These are phyloP conservation scores for Drosophila nigritarsus DNA, from an alignment of 2,888 invertebrate genomes.

Conservation along the genomic window DNA sequence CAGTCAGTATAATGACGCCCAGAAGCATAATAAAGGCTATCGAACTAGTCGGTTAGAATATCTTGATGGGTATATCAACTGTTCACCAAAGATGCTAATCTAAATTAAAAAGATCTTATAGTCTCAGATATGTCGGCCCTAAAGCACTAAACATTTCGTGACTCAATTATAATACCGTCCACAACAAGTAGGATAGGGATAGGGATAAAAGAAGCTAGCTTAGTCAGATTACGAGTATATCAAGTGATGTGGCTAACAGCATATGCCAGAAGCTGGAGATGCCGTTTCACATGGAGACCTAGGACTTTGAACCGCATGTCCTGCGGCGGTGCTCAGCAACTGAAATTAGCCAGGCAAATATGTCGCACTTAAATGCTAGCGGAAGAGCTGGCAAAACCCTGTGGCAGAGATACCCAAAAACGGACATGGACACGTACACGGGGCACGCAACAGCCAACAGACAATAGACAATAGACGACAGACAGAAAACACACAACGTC, in stretches of 20 bases:
- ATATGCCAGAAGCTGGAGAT: slow-evolving; percentile 5
- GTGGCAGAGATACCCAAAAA: slow-evolving; percentile 47
- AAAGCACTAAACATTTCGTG: slow-evolving; percentile 1
- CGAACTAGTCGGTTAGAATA: background rate
- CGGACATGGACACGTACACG: slow-evolving; percentile 40
- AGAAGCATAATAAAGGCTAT: background rate
- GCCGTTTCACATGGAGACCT: slow-evolving; percentile 25
- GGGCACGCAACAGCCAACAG: background rate
- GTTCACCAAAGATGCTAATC: background rate
- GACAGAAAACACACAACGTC: slow-evolving; percentile 24
- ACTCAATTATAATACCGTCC: background rate
- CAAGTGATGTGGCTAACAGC: slow-evolving; percentile 25
- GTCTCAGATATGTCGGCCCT: background rate
- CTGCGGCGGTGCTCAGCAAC: slow-evolving; percentile 44
- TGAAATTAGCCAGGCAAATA: slow-evolving; percentile 79
- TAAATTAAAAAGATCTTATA: background rate
- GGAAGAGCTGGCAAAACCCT: slow-evolving; percentile 62
- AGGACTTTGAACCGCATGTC: slow-evolving; percentile 69
- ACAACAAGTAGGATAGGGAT: background rate
- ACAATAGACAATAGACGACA: background rate
- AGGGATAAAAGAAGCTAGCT: background rate
- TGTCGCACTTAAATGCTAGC: slow-evolving; percentile 77
- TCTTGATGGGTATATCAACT: background rate
- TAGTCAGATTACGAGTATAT: slow-evolving; percentile 17
- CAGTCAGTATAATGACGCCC: background rate